Evolutionary conservation across 2,888 invertebrate genomes (phyloP).

Genomic region (Anaspis maculata): DNA sequence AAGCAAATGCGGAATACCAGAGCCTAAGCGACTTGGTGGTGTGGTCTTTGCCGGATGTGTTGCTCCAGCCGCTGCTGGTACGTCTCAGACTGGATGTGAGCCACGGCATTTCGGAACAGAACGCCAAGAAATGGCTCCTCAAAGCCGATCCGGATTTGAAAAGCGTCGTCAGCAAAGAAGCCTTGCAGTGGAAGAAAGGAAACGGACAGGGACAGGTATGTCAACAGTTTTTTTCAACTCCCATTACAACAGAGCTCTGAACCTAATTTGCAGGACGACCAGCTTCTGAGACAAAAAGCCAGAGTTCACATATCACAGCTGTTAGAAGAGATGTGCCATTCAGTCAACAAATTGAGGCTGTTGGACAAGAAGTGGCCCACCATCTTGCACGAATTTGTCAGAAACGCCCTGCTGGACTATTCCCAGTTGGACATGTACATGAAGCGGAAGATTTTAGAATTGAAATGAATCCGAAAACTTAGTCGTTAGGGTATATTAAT

Average conservation of each 20-base stretch:
- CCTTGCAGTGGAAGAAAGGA: conserved; percentile 69
- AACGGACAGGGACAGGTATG: conserved; percentile 49
- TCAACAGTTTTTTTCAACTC: conserved; percentile 34
- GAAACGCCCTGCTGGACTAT: conserved; percentile 70
- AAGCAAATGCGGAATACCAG: conserved; percentile 61
- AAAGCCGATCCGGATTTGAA: conserved; percentile 67
- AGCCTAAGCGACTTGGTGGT: conserved; percentile 73
- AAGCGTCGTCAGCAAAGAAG: conserved; percentile 79
- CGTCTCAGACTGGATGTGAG: conserved; percentile 60
- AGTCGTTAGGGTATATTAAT: conserved; percentile 10
- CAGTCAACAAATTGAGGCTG: conserved; percentile 66
- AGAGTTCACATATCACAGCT: conserved; percentile 60
- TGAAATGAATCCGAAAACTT: conserved; percentile 31
- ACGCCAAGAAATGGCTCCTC: conserved; percentile 64
- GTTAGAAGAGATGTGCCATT: conserved; percentile 65
- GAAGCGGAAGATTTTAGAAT: conserved; percentile 55
- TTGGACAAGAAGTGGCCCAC: conserved; percentile 71
- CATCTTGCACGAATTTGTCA: conserved; percentile 67
- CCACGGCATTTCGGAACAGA: conserved; percentile 34
- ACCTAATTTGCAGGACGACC: conserved; percentile 53
- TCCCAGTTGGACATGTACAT: conserved; percentile 74
- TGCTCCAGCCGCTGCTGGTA: conserved; percentile 67
- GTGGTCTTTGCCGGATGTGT: conserved; percentile 69
- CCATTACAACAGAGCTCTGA: too few relatives aligned
- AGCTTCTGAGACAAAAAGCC: conserved; percentile 65